phyloP scores from a whole-genome alignment of 30 jellyfish, hydroid and myxozoan genomes.

The Haliclystus octoradiatus region DNA sequence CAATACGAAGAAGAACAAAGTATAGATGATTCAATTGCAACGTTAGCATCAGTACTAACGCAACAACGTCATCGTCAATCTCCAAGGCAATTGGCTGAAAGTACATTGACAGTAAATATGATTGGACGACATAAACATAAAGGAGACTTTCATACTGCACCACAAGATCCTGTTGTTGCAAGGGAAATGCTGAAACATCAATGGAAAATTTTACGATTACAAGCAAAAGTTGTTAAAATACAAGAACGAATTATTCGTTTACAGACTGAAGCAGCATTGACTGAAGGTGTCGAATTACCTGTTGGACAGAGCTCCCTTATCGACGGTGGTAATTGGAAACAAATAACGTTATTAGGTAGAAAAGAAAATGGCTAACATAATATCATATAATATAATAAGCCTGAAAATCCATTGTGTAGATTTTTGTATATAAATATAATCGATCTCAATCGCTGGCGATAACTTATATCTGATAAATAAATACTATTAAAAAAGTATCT shows the following conservation, averaged over 20 bases:
- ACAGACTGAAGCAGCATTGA: conserved; percentile 32
- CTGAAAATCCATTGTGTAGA: no score
- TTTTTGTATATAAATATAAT: no score
- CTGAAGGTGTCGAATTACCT: conserved; percentile 46
- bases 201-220: conserved; percentile 88
- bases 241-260: conserved; percentile 72
- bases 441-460: no score
- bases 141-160: conserved; percentile 3
- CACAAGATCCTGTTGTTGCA: conserved; percentile 88
- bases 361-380: not conserved
- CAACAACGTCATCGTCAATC: not conserved
- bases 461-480: no score
- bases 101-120: not conserved
- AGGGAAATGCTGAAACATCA: conserved; percentile 71
- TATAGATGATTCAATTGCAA: not conserved
- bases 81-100: not conserved
- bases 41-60: not conserved
- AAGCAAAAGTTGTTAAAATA: conserved; percentile 91
- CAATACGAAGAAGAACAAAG: not conserved
- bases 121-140: not conserved
- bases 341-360: not conserved
- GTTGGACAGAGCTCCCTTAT: conserved; percentile 47
- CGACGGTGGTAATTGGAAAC: conserved; percentile 4
- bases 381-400: no score
- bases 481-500: no score